Conservation (phyloP, 2,888 invertebrate genomes). For the Pachymerium ferrugineum region DNA sequence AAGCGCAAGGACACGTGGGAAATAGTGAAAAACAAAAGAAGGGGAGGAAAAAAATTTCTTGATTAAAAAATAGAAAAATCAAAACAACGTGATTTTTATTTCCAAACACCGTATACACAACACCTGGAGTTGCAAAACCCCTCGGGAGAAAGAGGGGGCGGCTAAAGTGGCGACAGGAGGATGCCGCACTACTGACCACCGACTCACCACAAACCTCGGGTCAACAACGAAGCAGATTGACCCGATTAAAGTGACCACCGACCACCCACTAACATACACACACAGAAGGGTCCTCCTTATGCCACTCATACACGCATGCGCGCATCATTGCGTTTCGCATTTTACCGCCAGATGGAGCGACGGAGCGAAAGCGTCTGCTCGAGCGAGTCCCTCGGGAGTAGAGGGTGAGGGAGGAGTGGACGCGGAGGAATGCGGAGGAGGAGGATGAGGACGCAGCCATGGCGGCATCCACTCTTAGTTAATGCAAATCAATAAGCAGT, state of each 20-base stretch:
- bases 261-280: slow-evolving; percentile 19
- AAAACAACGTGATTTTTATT: background rate
- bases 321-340: slow-evolving; percentile 24
- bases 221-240: slow-evolving; percentile 25
- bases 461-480: slow-evolving; percentile 27
- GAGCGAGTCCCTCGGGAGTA: slow-evolving; percentile 16
- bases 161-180: slow-evolving; percentile 27
- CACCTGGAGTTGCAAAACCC: slow-evolving; percentile 29
- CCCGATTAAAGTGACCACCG: slow-evolving; percentile 24
- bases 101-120: no score
- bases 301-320: slow-evolving; percentile 27
- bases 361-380: slow-evolving; percentile 24
- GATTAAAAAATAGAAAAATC: slow-evolving; percentile 5
- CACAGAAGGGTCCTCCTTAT: background rate
- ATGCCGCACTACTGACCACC: slow-evolving; percentile 22
- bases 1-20: slow-evolving; percentile 27
- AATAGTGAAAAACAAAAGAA: slow-evolving; percentile 34
- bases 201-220: slow-evolving; percentile 22
- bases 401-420: slow-evolving; percentile 25
- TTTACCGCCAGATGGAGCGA: slow-evolving; percentile 27
- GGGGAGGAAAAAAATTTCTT: slow-evolving; percentile 14
- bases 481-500: slow-evolving; percentile 27
- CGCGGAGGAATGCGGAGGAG: slow-evolving; percentile 21
- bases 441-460: slow-evolving; percentile 18
- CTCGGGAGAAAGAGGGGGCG: background rate